phyloP scores from a whole-genome alignment of 2,888 invertebrate species.

The Andrena trimmerana region DNA sequence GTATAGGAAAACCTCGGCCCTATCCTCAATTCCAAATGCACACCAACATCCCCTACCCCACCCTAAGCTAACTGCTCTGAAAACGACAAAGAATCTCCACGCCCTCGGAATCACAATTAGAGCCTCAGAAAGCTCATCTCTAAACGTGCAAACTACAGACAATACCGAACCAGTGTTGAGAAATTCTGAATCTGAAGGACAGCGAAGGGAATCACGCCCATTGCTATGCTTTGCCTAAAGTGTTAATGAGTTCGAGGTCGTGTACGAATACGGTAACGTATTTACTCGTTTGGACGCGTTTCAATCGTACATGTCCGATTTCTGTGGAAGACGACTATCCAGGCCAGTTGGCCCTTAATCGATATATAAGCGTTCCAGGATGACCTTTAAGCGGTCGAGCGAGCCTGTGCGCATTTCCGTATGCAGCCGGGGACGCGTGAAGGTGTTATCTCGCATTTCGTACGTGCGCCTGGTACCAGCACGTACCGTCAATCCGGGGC shows the following conservation, averaged over 20 bases:
- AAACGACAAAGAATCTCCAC: too few relatives aligned
- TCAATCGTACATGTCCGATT: slow-evolving; percentile 15
- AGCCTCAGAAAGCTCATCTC: too few relatives aligned
- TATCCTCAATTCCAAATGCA: too few relatives aligned
- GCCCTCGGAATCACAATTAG: too few relatives aligned
- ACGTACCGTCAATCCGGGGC: slow-evolving; percentile 68
- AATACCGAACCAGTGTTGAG: too few relatives aligned
- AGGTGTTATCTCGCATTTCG: slow-evolving; percentile 70
- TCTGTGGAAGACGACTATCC: slow-evolving; percentile 49
- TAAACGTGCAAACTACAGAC: too few relatives aligned
- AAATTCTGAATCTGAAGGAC: too few relatives aligned
- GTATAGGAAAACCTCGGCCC: too few relatives aligned
- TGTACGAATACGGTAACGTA: background rate
- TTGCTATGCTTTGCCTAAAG: too few relatives aligned
- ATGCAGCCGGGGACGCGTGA: slow-evolving; percentile 61
- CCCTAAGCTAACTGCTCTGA: too few relatives aligned
- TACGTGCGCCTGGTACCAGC: slow-evolving; percentile 70
- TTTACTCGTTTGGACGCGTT: slow-evolving; percentile 5
- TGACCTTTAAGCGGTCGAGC: slow-evolving; percentile 59
- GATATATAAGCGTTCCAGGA: slow-evolving; percentile 62
- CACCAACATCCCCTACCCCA: too few relatives aligned
- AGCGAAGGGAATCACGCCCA: too few relatives aligned
- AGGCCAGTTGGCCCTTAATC: slow-evolving; percentile 68
- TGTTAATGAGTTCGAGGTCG: background rate
- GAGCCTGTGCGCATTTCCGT: slow-evolving; percentile 61